Evolutionary conservation across 2,797 vertebrate species (phyloP), one percentile per base, ranked within the genome.

Genomic region (Thaleichthys pacificus): DNA sequence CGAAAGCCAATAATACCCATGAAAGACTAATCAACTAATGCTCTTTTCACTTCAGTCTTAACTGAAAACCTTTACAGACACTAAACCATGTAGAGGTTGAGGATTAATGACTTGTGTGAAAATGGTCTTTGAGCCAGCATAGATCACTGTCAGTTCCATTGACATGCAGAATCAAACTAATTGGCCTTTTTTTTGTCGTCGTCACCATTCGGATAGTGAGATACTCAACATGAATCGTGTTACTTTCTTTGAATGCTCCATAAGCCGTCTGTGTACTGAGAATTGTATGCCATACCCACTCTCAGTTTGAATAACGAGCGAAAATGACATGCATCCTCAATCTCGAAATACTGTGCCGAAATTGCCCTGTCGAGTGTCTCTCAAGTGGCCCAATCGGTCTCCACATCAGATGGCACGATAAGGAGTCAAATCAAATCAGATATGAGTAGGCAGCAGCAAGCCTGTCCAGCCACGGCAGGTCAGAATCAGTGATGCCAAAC

Each of bases 351-450:
- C 3, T 6, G 51, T 17, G 3, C 51, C 3, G 51, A 54, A 54
- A 54, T 54, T n/a, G 17, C 51, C 51, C 17, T 54, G 51, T 54
- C 51, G 15, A 54, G 51, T 54, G 51, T 54, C 17, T n/a, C 19
- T 54, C 51, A 19, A 54, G 51, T 4, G 51, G 17, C 51, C 51
- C 51, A 54, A 73, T 66, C 0, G 3, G 4, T 77, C 22, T 61
- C 68, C 73, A 42, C 19, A 65, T 61, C 4, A 30, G 61, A 66
- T 76, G 2, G 77, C 80, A 77, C 61, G 26, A 69, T 60, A 35
- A 66, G 42, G 60, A 84, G 78, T 72, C 82, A 78, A 69, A 87
- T 68, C 80, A 80, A 82, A 87, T 86, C 76, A 87, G 63, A 69
- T 72, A 57, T 35, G 77, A 74, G 68, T 65, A 65, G 21, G 74